These are phyloP conservation scores for Chymomyza fuscimana DNA, from an alignment of 2,888 invertebrate genomes.

Conservation along the genomic window DNA sequence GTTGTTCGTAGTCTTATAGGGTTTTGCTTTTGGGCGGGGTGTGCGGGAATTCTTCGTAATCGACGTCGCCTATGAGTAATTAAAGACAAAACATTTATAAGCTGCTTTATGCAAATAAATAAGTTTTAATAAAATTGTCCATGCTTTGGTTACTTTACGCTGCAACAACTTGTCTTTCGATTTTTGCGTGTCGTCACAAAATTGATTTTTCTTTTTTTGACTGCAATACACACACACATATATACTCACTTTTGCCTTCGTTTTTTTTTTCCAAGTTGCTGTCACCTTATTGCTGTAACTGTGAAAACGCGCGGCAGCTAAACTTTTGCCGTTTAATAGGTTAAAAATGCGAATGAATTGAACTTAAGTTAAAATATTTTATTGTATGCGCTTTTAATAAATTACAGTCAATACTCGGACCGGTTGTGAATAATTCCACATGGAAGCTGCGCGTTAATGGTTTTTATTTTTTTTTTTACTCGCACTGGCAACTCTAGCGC, in stretches of 20 bases:
- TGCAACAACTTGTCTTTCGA: slow-evolving; percentile 1
- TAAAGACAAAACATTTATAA: slow-evolving; percentile 37
- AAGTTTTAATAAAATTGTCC: not conserved
- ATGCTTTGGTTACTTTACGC: not conserved
- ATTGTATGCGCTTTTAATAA: not conserved
- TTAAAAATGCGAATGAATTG: slow-evolving; percentile 20
- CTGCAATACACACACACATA: slow-evolving; percentile 17
- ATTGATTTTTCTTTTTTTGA: slow-evolving; percentile 41
- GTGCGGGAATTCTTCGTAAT: slow-evolving; percentile 61
- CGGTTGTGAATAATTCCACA: slow-evolving; percentile 50
- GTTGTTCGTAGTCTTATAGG: slow-evolving; percentile 28
- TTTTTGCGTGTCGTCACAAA: slow-evolving; percentile 20
- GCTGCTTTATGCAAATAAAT: slow-evolving; percentile 36
- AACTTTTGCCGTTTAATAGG: slow-evolving; percentile 2
- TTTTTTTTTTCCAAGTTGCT: not conserved
- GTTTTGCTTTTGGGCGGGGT: slow-evolving; percentile 16
- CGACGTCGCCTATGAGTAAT: slow-evolving; percentile 45
- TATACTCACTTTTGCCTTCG: slow-evolving; percentile 24
- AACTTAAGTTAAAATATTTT: slow-evolving; percentile 21
- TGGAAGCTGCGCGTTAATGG: slow-evolving; percentile 45
- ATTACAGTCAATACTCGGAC: slow-evolving; percentile 26
- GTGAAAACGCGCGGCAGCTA: slow-evolving; percentile 18
- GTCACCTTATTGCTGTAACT: not conserved
- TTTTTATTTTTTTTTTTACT: slow-evolving; percentile 22
- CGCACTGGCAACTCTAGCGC: slow-evolving; percentile 36